A percentile compares a stretch with the other conserved stretches of the same genome.
Evolutionary conservation across 2,888 invertebrate genomes (phyloP).

Genomic region (Hofmannophila pseudospretella): DNA sequence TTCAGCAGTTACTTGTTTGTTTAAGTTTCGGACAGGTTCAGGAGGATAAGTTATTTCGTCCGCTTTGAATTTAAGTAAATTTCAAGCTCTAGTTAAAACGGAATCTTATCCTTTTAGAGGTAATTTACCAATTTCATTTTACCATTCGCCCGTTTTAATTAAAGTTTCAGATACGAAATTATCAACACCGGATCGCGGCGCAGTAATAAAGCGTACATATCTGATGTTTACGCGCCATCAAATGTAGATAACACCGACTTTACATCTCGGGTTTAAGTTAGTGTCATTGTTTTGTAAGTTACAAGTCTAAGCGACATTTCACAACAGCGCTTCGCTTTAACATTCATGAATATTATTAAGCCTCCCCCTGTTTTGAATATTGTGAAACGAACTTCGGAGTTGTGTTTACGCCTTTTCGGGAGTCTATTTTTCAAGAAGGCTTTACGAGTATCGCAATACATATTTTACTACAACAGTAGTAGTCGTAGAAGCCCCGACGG

Average conservation of each 20-base stretch:
- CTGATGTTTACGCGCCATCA: slow-evolving; percentile 65
- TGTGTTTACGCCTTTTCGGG: slow-evolving; percentile 55
- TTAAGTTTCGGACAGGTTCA: slow-evolving; percentile 47
- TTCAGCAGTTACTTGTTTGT: slow-evolving; percentile 55
- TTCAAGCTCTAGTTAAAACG: slow-evolving; percentile 38
- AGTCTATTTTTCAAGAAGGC: slow-evolving; percentile 34
- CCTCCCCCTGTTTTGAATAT: slow-evolving; percentile 65
- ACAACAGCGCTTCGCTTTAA: slow-evolving; percentile 61
- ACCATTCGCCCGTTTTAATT: slow-evolving; percentile 40
- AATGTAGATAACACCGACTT: slow-evolving; percentile 63
- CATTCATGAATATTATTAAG: slow-evolving; percentile 74
- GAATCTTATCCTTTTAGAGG: slow-evolving; percentile 31
- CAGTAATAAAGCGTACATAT: slow-evolving; percentile 55
- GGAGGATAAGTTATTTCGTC: slow-evolving; percentile 50
- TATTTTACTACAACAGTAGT: slow-evolving; percentile 21
- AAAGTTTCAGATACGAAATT: slow-evolving; percentile 46
- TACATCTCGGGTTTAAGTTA: slow-evolving; percentile 64
- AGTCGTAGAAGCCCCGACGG: slow-evolving; percentile 10
- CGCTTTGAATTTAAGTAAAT: slow-evolving; percentile 51
- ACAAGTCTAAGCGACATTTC: slow-evolving; percentile 70
- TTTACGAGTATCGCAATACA: slow-evolving; percentile 42
- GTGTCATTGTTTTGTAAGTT: slow-evolving; percentile 73
- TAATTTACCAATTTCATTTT: slow-evolving; percentile 43
- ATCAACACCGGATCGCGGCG: slow-evolving; percentile 48
- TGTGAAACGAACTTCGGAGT: slow-evolving; percentile 50